Conservation (phyloP, 2,888 invertebrate species). For the Cistogaster globosa region DNA sequence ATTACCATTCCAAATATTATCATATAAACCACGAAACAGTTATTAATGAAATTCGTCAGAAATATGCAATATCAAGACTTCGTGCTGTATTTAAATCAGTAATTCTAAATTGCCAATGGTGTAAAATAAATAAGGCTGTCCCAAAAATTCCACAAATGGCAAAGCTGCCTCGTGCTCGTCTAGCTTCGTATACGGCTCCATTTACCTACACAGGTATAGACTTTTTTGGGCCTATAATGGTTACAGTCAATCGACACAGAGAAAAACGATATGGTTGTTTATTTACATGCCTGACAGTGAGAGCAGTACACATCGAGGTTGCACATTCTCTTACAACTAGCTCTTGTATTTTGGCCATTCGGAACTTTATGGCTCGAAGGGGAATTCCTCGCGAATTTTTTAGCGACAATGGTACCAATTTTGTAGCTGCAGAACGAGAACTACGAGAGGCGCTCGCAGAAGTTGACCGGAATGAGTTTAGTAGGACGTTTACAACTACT, state of each 20-base stretch:
- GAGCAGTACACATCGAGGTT: constrained; percentile 46
- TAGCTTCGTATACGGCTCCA: constrained; percentile 35
- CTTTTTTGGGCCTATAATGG: constrained; percentile 58
- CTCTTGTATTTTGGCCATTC: constrained; percentile 47
- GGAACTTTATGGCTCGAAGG: constrained; percentile 45
- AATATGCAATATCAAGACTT: constrained; percentile 40
- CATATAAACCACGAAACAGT: constrained; percentile 20
- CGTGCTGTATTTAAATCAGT: constrained; percentile 46
- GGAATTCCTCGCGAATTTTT: constrained; percentile 34
- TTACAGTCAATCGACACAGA: constrained; percentile 29
- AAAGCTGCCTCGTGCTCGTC: constrained; percentile 42
- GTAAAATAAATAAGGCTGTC: constrained; percentile 55
- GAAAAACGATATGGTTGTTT: constrained; percentile 36
- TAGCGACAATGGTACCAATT: constrained; percentile 56
- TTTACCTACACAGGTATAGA: constrained; percentile 62
- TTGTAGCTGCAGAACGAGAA: constrained; percentile 30
- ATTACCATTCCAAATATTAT: constrained; percentile 35
- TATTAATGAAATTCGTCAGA: constrained; percentile 39
- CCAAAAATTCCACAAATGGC: constrained; percentile 54
- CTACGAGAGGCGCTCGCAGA: constrained; percentile 15
- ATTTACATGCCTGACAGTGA: constrained; percentile 38
- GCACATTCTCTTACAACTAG: constrained; percentile 34
- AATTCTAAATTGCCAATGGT: constrained; percentile 38
- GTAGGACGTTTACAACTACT: constrained; percentile 10
- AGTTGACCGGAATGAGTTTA: constrained; percentile 8